These are phyloP conservation scores for Seriola rivoliana DNA, from an alignment of 2,113 vertebrate genomes.

Conservation along the genomic window DNA sequence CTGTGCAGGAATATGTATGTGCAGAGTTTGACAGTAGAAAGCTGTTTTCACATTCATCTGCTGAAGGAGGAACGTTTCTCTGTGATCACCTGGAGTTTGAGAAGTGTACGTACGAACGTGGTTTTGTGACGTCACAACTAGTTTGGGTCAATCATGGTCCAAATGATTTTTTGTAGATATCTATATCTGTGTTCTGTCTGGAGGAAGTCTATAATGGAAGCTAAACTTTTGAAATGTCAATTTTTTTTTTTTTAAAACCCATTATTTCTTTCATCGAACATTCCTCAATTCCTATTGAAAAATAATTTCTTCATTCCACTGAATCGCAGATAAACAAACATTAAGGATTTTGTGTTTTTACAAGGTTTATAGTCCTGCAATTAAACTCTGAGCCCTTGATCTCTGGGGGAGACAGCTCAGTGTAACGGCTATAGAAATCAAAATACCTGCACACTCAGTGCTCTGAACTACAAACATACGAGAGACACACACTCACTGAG, in stretches of 20 bases:
- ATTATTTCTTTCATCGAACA: not conserved
- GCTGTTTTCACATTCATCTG: no score
- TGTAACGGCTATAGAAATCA: constrained; percentile 7
- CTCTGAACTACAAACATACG: constrained; percentile 32
- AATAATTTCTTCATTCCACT: not conserved
- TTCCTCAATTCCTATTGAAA: no score
- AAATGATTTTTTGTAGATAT: no score
- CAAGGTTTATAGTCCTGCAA: not conserved
- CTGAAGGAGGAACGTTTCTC: no score
- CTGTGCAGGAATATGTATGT: no score
- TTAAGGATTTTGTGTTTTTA: constrained; percentile 13
- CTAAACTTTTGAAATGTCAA: not conserved
- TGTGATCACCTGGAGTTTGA: no score
- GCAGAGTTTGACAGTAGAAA: no score
- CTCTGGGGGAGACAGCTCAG: not conserved
- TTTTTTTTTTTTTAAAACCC: not conserved
- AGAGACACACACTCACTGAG: constrained; percentile 18
- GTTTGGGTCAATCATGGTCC: no score
- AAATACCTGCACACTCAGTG: constrained; percentile 27
- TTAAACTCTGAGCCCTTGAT: constrained; percentile 14
- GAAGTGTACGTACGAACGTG: no score
- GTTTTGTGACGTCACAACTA: no score
- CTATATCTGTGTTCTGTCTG: no score
- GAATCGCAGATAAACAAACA: not conserved
- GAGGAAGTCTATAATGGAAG: not conserved